phyloP scores from a whole-genome alignment of 2,113 vertebrate genomes.

The Naja naja region DNA sequence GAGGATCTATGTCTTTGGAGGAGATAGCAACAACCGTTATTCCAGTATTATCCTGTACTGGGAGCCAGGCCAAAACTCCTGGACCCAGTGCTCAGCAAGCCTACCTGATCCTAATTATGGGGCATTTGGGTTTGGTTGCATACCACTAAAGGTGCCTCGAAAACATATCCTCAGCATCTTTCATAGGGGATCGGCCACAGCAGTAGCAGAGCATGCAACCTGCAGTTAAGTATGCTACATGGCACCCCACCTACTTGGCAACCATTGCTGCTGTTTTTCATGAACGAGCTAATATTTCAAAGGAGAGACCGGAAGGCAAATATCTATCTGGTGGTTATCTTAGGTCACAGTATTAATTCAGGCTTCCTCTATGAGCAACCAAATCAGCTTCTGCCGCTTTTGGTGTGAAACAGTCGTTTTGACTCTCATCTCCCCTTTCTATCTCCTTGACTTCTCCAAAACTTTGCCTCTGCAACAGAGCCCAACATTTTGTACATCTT shows the following conservation, averaged over 20 bases:
- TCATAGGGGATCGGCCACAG: background rate
- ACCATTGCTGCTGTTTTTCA: slow-evolving; percentile 1
- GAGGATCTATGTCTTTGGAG: slow-evolving; percentile 77
- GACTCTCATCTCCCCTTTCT: background rate
- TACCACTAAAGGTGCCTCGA: background rate
- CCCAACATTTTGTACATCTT: background rate
- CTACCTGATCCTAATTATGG: slow-evolving; percentile 22
- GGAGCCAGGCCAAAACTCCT: slow-evolving; percentile 67
- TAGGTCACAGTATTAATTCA: background rate
- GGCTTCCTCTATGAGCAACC: background rate
- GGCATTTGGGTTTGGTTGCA: slow-evolving; percentile 19
- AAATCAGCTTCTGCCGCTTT: background rate
- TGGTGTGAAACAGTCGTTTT: background rate
- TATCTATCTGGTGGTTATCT: background rate
- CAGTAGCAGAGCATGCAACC: background rate
- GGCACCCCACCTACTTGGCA: background rate
- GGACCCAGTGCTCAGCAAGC: background rate
- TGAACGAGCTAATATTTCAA: background rate
- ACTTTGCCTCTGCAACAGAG: background rate
- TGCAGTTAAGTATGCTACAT: slow-evolving; percentile 18
- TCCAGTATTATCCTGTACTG: slow-evolving; percentile 80
- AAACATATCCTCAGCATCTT: slow-evolving; percentile 1
- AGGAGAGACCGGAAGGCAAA: background rate
- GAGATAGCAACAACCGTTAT: slow-evolving; percentile 74
- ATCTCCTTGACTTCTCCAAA: background rate